phyloP scores from a whole-genome alignment of 1,140 invertebrate species.

The Trinorchestia longiramus region DNA sequence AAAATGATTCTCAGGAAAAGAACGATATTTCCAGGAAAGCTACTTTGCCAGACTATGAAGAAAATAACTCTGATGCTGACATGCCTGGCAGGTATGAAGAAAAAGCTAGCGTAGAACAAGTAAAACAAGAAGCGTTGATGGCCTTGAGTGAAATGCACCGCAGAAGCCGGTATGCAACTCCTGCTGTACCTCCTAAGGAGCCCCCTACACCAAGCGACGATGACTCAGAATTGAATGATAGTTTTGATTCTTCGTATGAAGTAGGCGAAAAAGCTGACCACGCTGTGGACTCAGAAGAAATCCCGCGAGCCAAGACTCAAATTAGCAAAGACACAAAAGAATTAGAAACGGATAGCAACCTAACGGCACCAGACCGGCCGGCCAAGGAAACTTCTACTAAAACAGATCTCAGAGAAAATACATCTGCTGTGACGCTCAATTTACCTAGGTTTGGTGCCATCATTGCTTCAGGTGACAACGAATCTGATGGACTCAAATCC shows the following conservation, averaged over 20 bases:
- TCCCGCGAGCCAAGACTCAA: conserved; percentile 11
- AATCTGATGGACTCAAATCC: conserved; percentile 55
- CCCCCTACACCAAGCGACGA: not conserved
- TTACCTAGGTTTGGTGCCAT: conserved; percentile 32
- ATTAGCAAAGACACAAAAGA: conserved; percentile 49
- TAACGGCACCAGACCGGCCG: not conserved
- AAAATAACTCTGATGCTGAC: not conserved
- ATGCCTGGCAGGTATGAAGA: conserved; percentile 48
- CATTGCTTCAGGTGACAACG: conserved; percentile 3
- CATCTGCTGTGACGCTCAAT: conserved; percentile 28
- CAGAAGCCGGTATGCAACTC: not conserved
- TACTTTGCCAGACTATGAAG: not conserved
- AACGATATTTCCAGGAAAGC: not conserved
- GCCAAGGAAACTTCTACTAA: not conserved
- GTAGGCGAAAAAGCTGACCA: not conserved
- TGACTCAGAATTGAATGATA: not conserved
- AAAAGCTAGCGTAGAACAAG: not conserved
- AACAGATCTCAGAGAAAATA: not conserved
- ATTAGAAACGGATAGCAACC: conserved; percentile 18
- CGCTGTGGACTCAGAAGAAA: not conserved
- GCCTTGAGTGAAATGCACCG: conserved; percentile 41
- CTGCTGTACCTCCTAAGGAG: not conserved
- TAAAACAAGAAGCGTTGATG: not conserved
- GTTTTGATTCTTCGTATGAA: not conserved
- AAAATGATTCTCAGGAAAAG: not conserved